Evolutionary conservation across 2,113 vertebrate genomes (phyloP), one percentile per base, ranked within the genome.

Genomic region (Talpa occidentalis): DNA sequence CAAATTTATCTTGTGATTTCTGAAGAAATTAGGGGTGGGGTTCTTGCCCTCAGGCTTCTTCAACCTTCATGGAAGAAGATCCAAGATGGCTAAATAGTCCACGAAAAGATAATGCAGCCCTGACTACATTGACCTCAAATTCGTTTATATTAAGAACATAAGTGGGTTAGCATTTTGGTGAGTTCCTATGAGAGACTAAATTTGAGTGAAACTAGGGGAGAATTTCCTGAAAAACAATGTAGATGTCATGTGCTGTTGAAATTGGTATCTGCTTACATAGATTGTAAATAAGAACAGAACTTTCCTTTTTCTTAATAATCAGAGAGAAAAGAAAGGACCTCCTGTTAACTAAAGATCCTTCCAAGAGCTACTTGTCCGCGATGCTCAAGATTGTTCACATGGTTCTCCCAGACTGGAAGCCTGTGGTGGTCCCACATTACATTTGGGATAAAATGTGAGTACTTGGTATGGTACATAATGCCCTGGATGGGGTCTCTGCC

Each of bases 41-140:
- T 88, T 92, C 64, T 56, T 89, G 64, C 16, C 72, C 47, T 91
- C 40, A 47, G 44, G 79, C n/a, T 40, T 54, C 52, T 66, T 81
- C 24, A 85, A 17, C 16, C n/a, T 91, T 77, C 76, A 62, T 82
- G 62, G 84, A 94, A 86, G 8, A 93, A 90, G 66, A 84, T 52
- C 59, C 21, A 35, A 64, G 21, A 67, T 12, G 42, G 32, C n/a
- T 49, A 73, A 84, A 81, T 40, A 72, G 85, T 85, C 67, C 77
- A 86, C 40, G 40, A 52, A 70, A 11, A 91, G 72, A 64, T 59
- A 89, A 47, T n/a, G 52, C 66, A 85, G 60, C 66, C 56, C 22
- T 67, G 21, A 76, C 85, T 82, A 49, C 40, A 86, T 77, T 78
- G 85, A 66, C 85, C 89, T 66, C 60, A 73, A 88, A 84, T 64